Percentiles rank a stretch among this genome's conserved stretches.
Conservation (phyloP, 1,140 invertebrate species). For the Lethrus apterus region DNA sequence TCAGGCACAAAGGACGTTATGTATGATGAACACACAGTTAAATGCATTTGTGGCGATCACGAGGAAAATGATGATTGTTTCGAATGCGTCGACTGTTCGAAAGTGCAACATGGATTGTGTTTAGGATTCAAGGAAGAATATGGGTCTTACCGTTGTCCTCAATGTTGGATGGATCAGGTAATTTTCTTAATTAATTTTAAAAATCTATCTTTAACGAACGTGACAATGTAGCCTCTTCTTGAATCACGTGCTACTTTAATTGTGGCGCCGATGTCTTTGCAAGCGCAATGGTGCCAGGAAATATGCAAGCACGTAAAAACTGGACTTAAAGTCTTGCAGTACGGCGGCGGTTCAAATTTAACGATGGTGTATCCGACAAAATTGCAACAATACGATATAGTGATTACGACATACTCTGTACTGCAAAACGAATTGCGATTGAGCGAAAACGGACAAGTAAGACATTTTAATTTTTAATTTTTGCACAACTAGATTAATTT, state of each 20-base stretch:
- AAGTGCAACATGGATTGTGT: slow-evolving; percentile 55
- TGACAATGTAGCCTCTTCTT: slow-evolving; percentile 40
- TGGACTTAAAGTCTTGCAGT: slow-evolving; percentile 51
- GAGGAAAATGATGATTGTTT: slow-evolving; percentile 31
- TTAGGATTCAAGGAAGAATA: slow-evolving; percentile 45
- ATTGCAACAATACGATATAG: slow-evolving; percentile 62
- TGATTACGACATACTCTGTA: slow-evolving; percentile 65
- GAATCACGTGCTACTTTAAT: slow-evolving; percentile 61
- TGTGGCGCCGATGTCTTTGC: slow-evolving; percentile 61
- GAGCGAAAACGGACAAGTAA: slow-evolving; percentile 32
- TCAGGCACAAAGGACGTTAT: background rate
- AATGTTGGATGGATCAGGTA: slow-evolving; percentile 50
- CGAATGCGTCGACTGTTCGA: slow-evolving; percentile 49
- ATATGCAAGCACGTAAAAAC: slow-evolving; percentile 58
- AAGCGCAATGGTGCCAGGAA: slow-evolving; percentile 68
- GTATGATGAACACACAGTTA: slow-evolving; percentile 19
- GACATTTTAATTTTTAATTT: background rate
- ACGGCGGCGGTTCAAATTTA: slow-evolving; percentile 47
- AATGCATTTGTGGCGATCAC: slow-evolving; percentile 37
- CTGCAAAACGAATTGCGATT: slow-evolving; percentile 54
- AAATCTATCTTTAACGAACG: background rate
- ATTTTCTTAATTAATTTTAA: too few species aligned
- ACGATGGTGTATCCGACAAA: slow-evolving; percentile 59
- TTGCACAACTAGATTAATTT: too few species aligned
- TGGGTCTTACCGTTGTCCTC: slow-evolving; percentile 52